Base-by-base conservation (phyloP, 2,888 invertebrate species). In the Mythimna albipuncta region DNA sequence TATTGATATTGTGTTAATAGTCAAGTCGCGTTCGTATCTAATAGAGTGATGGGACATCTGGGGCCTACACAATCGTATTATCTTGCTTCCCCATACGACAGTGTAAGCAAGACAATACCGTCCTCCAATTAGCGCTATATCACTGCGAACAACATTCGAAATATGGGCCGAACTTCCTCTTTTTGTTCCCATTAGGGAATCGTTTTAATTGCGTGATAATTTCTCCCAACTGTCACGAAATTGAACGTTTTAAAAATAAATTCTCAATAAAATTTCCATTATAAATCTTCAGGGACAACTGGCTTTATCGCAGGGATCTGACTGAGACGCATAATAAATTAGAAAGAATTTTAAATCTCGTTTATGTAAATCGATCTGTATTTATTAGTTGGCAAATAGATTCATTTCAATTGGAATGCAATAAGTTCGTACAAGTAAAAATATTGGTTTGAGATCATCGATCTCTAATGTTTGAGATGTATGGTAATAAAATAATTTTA, bases 271-370 rank as follows among this genome's bases (percentile, higher is more conserved):
- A 88, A 85, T 87, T 86, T 82, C 71, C 81, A 72, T 81, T 77
- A 88, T 88, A 88, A 88, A 88, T 85, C 83, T 81, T 75, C n/a
- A 61, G 63, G 67, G 72, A 86, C 82, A 81, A 83, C 80, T 81
- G 73, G 58, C 54, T 77, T 77, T 74, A 75, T 70, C 72, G 63
- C 26, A 58, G 62, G 69, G 73, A 82, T 82, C 79, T 81, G 82
- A 79, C 70, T 74, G 79, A 75, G 87, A 82, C 87, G 82, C 74
- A 68, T 72, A 84, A 86, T 85, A 83, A 85, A 83, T 85, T 79
- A 81, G 74, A 75, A 73, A 73, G 76, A 83, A 71, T 72, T 86
- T 79, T 81, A 86, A 85, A 84, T 84, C 78, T 74, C 81, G 77
- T 86, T 85, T 81, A 85, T 79, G 75, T 66, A 83, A 75, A 79